Base-by-base conservation (phyloP, 2,888 invertebrate genomes). In the Archaeoteleia sp. region DNA sequence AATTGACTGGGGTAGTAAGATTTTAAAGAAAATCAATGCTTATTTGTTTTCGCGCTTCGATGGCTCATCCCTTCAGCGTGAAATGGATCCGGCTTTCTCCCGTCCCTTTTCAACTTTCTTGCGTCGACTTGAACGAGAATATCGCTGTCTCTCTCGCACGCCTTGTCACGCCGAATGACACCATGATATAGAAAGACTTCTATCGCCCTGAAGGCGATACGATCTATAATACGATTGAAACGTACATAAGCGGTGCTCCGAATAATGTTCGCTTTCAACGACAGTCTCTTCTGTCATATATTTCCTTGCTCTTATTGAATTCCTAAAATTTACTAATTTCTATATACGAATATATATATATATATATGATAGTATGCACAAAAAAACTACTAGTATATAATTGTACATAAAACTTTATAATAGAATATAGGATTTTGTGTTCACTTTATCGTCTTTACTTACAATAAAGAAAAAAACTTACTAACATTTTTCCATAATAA, bases 1-100 rank as follows among this genome's bases (percentile, higher is more conserved):
- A 70, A 67, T 67, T 60, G 65, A 51, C 55, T 66, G 43, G 57
- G 20, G 54, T 54, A 60, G 74, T 70, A 71, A 72, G 72, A 74
- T 74, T 76, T 68, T 69, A 74, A 75, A 72, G 73, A 74, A 80
- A 78, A 77, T 79, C 78, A 78, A 77, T 78, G 77, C 75, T 76
- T 75, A 78, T 75, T 77, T 75, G 76, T 78, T 79, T 77, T 79
- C 73, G 74, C 74, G 77, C 74, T 76, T 72, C 76, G 72, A 69
- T 65, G 73, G 76, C 66, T 74, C 76, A 75, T 78, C 75, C 77
- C 77, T 72, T 74, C 63, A 30, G 54, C 78, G 76, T 77, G 80
- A 80, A 79, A 78, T 78, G 75, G 76, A 77, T 78, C 75, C 74
- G 66, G 35, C 60, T 45, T 54, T 63, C 53, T 40, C 57, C 65